Evolutionary conservation across 2,797 vertebrate genomes (phyloP).

Genomic region (Malurus splendens): DNA sequence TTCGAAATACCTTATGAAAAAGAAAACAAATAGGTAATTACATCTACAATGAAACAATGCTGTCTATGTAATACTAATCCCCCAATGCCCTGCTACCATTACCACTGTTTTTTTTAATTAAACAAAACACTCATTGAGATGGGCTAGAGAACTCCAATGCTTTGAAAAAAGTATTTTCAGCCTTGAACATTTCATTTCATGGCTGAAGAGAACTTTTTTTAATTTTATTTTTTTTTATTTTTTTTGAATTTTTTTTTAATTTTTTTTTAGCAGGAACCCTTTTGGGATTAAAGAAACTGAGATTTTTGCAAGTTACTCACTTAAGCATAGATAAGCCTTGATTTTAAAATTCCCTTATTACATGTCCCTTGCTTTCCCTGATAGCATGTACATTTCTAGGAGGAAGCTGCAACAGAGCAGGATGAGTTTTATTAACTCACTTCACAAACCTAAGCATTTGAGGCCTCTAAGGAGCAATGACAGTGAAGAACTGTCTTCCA

Average conservation of each 20-base stretch:
- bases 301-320: constrained; percentile 1
- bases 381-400: not conserved
- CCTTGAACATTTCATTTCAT: not conserved
- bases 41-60: not conserved
- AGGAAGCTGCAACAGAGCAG: not conserved
- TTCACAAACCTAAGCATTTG: constrained; percentile 1
- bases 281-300: not conserved
- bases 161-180: not conserved
- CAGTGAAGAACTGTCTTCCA: not conserved
- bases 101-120: not conserved
- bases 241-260: not conserved
- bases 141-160: not conserved
- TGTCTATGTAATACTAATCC: not conserved
- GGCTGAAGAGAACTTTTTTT: not conserved
- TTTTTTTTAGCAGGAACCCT: not conserved
- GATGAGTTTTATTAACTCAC: constrained; percentile 5
- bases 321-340: not conserved
- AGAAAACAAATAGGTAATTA: not conserved
- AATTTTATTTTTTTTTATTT: not conserved
- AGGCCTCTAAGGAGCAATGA: not conserved
- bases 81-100: not conserved
- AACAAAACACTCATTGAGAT: not conserved
- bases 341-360: constrained; percentile 33
- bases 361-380: constrained; percentile 20
- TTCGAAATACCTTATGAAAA: not conserved